Evolutionary conservation across 2,113 vertebrate genomes (phyloP), one percentile per base, ranked within the genome.

Genomic region (Lanius ludovicianus): DNA sequence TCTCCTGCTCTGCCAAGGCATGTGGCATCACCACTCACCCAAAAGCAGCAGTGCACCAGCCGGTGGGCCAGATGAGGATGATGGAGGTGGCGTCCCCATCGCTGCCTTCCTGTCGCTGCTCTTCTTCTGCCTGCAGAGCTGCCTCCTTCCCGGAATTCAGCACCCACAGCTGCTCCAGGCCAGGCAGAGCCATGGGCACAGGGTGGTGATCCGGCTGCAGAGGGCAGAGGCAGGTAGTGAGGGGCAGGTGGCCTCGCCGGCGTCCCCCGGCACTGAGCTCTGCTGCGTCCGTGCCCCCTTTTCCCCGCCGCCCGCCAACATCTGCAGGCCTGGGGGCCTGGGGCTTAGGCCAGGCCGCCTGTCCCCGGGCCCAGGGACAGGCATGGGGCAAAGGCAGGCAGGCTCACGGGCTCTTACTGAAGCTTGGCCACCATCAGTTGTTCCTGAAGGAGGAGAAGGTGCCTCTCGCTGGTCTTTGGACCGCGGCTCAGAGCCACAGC

Each of bases 241-340:
- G 57, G 4, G 14, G 22, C 23, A 20, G 18, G 6, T 20, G 28
- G 23, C 30, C 13, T 22, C 46, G 13, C 16, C 17, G 35, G 23
- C 1, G 2, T 25, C 3, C 18, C 8, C 11, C 2, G 0, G 4
- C 3, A 9, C 10, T 44, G 14, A 44, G 23, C 23, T 39, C 60
- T 17, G 28, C 22, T 17, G 33, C 15, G 9, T 18, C 7, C 10
- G 37, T 37, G 37, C 37, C 19, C 15, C 15, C 8, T 31, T 24
- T 1, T 11, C 28, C 13, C 6, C 1, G 7, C 21, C 2, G 2
- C 12, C 22, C 5, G 9, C 7, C 27, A 33, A 33, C 30, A 15
- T 10, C 16, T 5, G 39, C 69, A 42, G 52, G 39, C 7, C 22
- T 8, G 9, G 16, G 47, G 30, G 22, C 23, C 17, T 27, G 22